Percentiles rank a stretch among this genome's conserved stretches.
phyloP scores from a whole-genome alignment of 2,888 invertebrate species.

The Sialis lutaria region DNA sequence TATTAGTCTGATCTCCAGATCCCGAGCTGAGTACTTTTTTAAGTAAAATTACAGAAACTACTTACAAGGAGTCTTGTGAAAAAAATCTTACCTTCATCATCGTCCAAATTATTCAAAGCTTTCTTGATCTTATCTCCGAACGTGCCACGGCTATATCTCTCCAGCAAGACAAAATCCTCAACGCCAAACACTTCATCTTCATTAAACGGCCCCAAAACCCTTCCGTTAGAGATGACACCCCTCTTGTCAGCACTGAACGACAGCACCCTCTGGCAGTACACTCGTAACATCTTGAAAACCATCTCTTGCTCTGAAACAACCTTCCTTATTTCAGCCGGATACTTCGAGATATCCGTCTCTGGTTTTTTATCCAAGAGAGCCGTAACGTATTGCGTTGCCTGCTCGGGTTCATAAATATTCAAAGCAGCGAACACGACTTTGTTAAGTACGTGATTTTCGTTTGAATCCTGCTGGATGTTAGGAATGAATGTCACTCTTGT shows the following conservation, averaged over 20 bases:
- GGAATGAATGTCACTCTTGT: constrained; percentile 55
- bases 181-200: constrained; percentile 55
- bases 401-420: constrained; percentile 34
- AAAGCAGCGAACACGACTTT: constrained; percentile 51
- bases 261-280: constrained; percentile 54
- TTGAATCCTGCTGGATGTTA: constrained; percentile 36
- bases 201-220: constrained; percentile 70
- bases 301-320: constrained; percentile 41
- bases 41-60: too few species aligned
- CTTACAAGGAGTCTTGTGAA: too few species aligned
- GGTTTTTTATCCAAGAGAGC: constrained; percentile 37
- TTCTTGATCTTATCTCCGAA: constrained; percentile 57
- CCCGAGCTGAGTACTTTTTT: too few species aligned
- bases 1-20: too few species aligned
- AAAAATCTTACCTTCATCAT: constrained; percentile 18
- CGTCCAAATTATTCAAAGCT: constrained; percentile 36
- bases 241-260: constrained; percentile 46
- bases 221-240: constrained; percentile 74
- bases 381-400: constrained; percentile 38
- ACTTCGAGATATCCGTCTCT: constrained; percentile 16
- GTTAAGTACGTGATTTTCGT: constrained; percentile 41
- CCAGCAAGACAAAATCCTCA: constrained; percentile 81
- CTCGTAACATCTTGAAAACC: constrained; percentile 45
- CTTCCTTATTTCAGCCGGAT: constrained; percentile 35
- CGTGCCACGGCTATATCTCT: constrained; percentile 51